Evolutionary conservation across 2,797 vertebrate species (phyloP), one percentile per base, ranked within the genome.

Genomic region (Neopelma chrysocephalum): DNA sequence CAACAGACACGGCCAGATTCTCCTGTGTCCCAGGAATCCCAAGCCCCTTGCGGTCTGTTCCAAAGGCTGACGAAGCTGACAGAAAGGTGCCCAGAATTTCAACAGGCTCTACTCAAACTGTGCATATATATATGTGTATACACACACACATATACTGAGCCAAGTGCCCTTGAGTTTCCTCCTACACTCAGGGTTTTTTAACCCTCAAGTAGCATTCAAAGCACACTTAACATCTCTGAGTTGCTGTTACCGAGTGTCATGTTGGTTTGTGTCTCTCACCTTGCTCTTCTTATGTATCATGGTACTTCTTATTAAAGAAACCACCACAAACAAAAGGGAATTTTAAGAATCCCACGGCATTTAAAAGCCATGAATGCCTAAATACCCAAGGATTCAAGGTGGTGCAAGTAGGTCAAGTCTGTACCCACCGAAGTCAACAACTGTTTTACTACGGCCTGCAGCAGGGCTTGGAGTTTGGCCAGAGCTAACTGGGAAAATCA

Each of bases 251-350:
- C 3, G 12, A 76, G 22, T 3, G 65, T 31, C 47, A 66, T 0
- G 0, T 14, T 38, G 47, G 8, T 34, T 68, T 54, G 1, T 14
- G 45, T 20, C 65, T 75, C 66, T 47, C 36, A 34, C 40, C 29
- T 60, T 60, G 42, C 42, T 78, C 38, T 29, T 62, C 36, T 48
- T 51, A 6, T 0, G 1, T 4, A 27, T 13, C 17, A 5, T 1
- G 8, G 36, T 40, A 43, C 34, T 68, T 51, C n/a, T 42, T 45
- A 34, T 15, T 50, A 40, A 53, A 64, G 32, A 65, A 58, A 68
- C 6, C 45, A 48, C 11, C 26, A 36, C 16, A 58, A 86, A 36
- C 1, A n/a, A 82, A 75, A 4, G 14, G 47, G 32, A 75, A 38
- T 43, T 66, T 22, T 36, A 47, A 62, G 53, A 61, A 82, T 15